Evolutionary conservation across 2,113 vertebrate species (phyloP).

Genomic region (Scophthalmus maximus): DNA sequence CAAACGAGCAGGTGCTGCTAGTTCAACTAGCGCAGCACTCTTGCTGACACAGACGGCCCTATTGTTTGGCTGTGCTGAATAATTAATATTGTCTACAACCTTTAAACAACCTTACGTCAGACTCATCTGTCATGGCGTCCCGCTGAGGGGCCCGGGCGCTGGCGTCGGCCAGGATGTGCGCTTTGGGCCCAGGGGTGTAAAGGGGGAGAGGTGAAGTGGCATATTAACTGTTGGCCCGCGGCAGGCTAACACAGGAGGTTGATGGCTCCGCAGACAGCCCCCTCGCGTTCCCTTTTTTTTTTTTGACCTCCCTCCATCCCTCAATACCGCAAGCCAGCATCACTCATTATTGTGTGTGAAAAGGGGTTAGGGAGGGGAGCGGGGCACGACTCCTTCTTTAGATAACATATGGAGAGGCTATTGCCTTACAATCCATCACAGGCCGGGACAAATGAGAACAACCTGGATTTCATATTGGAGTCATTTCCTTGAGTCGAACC

Average conservation of each 20-base stretch:
- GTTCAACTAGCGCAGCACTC: slow-evolving; percentile 60
- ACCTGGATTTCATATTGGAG: slow-evolving; percentile 68
- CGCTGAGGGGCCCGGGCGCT: slow-evolving; percentile 56
- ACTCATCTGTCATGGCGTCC: slow-evolving; percentile 79
- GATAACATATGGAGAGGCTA: slow-evolving; percentile 77
- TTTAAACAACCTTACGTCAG: slow-evolving; percentile 82
- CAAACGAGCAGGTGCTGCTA: slow-evolving; percentile 72
- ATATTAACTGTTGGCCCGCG: slow-evolving; percentile 78
- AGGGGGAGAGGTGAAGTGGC: slow-evolving; percentile 73
- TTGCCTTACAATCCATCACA: slow-evolving; percentile 74
- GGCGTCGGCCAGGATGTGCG: slow-evolving; percentile 54
- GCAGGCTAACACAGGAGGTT: slow-evolving; percentile 60
- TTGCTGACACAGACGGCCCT: slow-evolving; percentile 51
- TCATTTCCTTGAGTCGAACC: slow-evolving; percentile 59
- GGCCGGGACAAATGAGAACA: slow-evolving; percentile 73
- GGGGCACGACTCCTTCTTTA: slow-evolving; percentile 68
- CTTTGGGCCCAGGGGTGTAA: slow-evolving; percentile 56
- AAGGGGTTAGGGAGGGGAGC: slow-evolving; percentile 57
- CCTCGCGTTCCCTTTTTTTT: slow-evolving; percentile 46
- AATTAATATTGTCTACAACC: slow-evolving; percentile 82
- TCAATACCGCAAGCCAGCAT: slow-evolving; percentile 60
- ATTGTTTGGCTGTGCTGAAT: slow-evolving; percentile 77
- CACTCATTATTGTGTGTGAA: slow-evolving; percentile 69
- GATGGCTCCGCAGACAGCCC: slow-evolving; percentile 49
- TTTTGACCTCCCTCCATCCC: slow-evolving; percentile 67